These are phyloP conservation scores for Pithys albifrons DNA, from an alignment of 2,113 vertebrate species.

Conservation along the genomic window DNA sequence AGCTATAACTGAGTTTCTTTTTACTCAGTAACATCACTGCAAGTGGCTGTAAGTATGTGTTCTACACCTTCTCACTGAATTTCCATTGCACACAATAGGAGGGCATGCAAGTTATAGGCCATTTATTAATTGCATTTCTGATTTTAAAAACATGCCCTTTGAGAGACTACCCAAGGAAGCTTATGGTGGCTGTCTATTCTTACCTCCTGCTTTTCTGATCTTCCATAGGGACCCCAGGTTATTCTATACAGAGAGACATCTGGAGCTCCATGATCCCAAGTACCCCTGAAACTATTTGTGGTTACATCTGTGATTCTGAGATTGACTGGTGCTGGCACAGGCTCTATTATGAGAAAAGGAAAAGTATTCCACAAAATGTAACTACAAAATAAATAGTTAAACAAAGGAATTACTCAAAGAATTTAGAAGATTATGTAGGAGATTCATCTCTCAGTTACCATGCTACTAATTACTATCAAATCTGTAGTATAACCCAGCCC, in stretches of 20 bases:
- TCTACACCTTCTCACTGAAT: background rate
- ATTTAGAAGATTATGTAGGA: background rate
- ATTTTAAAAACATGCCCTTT: background rate
- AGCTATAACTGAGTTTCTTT: background rate
- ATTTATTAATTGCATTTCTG: background rate
- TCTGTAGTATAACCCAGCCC: background rate
- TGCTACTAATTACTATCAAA: background rate
- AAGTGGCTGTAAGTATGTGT: background rate
- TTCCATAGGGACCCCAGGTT: slow-evolving; percentile 82
- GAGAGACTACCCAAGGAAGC: background rate
- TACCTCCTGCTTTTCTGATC: slow-evolving; percentile 74
- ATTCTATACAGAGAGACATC: slow-evolving; percentile 92
- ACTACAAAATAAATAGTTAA: background rate
- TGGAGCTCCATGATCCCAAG: slow-evolving; percentile 91
- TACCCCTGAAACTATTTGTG: slow-evolving; percentile 85
- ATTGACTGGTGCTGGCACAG: slow-evolving; percentile 89
- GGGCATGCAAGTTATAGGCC: background rate
- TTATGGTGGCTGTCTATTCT: background rate
- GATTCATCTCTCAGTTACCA: background rate
- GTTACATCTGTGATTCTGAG: slow-evolving; percentile 86
- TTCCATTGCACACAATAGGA: background rate
- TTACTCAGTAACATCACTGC: background rate
- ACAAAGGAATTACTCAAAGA: background rate
- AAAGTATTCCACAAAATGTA: background rate
- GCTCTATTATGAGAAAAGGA: slow-evolving; percentile 59